A percentile compares a stretch with the other conserved stretches of the same genome.
Evolutionary conservation across 2,797 vertebrate genomes (phyloP).

Genomic region (Notamacropus eugenii): DNA sequence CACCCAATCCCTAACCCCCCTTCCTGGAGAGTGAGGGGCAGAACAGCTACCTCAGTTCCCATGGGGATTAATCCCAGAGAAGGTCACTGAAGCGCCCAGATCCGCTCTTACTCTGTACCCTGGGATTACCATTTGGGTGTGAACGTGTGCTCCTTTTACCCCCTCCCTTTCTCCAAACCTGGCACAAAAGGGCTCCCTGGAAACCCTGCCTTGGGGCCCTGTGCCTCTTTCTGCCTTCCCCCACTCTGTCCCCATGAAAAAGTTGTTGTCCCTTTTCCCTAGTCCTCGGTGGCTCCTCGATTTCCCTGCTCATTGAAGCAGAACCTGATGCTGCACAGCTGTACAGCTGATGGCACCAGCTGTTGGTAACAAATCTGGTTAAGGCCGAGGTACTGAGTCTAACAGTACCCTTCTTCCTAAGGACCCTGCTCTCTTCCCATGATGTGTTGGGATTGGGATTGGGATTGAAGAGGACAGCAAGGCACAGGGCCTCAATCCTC

Average conservation of each 20-base stretch:
- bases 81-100: slow-evolving; percentile 84
- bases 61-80: slow-evolving; percentile 88
- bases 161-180: background rate
- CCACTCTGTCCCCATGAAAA: background rate
- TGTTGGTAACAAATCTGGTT: background rate
- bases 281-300: background rate
- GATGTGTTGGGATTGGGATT: background rate
- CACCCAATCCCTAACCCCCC: slow-evolving; percentile 3
- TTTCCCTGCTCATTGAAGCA: background rate
- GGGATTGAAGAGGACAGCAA: background rate
- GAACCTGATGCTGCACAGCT: background rate
- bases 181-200: slow-evolving; percentile 17
- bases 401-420: background rate
- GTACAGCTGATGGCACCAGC: background rate
- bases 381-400: background rate
- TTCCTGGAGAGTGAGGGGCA: slow-evolving; percentile 66
- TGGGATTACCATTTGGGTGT: slow-evolving; percentile 82
- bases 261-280: background rate
- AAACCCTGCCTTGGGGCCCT: background rate
- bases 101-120: slow-evolving; percentile 76
- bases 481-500: background rate
- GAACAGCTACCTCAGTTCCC: slow-evolving; percentile 81
- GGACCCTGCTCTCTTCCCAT: background rate
- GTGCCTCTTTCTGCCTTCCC: background rate
- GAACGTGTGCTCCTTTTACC: slow-evolving; percentile 25